These are phyloP conservation scores for Poeciliopsis paucimaculata DNA, from an alignment of 2,797 vertebrate species.

Conservation along the genomic window DNA sequence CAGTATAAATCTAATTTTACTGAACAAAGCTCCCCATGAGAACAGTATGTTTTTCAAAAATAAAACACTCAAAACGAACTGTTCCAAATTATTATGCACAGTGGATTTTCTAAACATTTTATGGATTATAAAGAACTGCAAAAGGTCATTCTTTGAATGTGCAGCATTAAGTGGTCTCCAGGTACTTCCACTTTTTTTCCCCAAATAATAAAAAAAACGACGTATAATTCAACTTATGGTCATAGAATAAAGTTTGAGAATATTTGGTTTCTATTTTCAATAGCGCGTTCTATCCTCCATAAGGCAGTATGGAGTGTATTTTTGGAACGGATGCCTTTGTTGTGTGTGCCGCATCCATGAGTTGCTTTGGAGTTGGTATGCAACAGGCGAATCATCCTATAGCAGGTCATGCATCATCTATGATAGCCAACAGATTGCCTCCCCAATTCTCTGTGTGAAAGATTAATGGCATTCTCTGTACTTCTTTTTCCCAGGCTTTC, in stretches of 20 bases:
- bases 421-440: constrained; percentile 80
- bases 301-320: background rate
- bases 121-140: too few species aligned
- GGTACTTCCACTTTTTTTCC: background rate
- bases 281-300: background rate
- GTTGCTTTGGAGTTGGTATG: constrained; percentile 59
- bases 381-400: constrained; percentile 69
- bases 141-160: too few species aligned
- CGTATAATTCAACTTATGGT: background rate
- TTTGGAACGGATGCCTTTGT: constrained; percentile 25
- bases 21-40: too few species aligned
- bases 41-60: too few species aligned
- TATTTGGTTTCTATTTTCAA: background rate
- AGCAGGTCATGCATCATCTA: constrained; percentile 78
- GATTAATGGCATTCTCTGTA: constrained; percentile 73
- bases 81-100: too few species aligned
- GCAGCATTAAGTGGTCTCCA: background rate
- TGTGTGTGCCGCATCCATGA: background rate
- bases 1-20: too few species aligned
- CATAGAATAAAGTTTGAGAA: background rate
- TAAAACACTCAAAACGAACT: too few species aligned
- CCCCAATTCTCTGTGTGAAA: constrained; percentile 68
- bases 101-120: too few species aligned
- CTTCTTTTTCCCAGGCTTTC: constrained; percentile 8
- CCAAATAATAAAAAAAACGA: background rate